phyloP scores from a whole-genome alignment of 1,140 invertebrate genomes.

The Nymphalis io region DNA sequence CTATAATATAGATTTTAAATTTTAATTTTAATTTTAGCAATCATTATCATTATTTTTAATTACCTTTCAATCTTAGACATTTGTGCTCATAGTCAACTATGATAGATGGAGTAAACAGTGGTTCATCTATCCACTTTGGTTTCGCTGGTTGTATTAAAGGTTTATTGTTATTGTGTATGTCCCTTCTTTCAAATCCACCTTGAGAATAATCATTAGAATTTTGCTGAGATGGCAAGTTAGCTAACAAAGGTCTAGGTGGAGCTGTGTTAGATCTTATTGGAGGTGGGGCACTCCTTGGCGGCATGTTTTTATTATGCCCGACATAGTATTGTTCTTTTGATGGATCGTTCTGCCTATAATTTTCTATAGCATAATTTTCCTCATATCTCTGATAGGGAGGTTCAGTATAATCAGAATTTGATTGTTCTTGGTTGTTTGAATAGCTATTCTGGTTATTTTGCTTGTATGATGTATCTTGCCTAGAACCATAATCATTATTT shows the following conservation, averaged over 20 bases:
- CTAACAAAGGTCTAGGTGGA: constrained; percentile 23
- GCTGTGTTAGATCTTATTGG: constrained; percentile 19
- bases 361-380: constrained; percentile 32
- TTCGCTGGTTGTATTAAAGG: constrained; percentile 38
- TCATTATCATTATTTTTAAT: constrained; percentile 37
- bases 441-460: constrained; percentile 34
- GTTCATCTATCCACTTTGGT: constrained; percentile 69
- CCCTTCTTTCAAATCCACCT: constrained; percentile 40
- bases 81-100: constrained; percentile 88
- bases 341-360: constrained; percentile 34
- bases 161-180: constrained; percentile 24
- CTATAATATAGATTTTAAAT: neutral
- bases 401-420: constrained; percentile 31
- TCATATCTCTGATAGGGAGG: constrained; percentile 28
- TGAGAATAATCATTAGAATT: constrained; percentile 39
- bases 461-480: constrained; percentile 36
- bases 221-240: constrained; percentile 28
- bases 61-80: constrained; percentile 76
- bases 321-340: constrained; percentile 48
- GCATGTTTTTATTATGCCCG: constrained; percentile 40
- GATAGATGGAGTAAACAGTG: constrained; percentile 79
- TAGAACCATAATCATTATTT: constrained; percentile 33
- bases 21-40: constrained; percentile 8
- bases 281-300: constrained; percentile 3
- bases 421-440: constrained; percentile 18